Evolutionary conservation across 1,140 invertebrate species (phyloP).

Genomic region (Pinna nobilis): DNA sequence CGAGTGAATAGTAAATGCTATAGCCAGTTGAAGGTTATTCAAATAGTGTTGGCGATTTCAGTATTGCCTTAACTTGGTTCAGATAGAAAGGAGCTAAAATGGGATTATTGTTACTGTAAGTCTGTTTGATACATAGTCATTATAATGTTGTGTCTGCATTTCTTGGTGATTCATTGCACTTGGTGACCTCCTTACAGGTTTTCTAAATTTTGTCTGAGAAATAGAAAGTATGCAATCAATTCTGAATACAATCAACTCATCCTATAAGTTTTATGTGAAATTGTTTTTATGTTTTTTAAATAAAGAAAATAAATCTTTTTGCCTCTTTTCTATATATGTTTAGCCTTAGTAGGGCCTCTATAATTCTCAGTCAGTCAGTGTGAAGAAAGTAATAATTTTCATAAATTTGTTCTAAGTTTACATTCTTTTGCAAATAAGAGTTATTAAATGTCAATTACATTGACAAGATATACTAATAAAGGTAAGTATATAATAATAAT

Average conservation of each 20-base stretch:
- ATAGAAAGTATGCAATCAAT: no score
- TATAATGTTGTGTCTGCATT: slow-evolving; percentile 11
- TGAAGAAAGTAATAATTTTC: no score
- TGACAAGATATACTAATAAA: no score
- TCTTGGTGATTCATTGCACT: slow-evolving; percentile 14
- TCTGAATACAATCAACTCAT: no score
- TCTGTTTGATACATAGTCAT: slow-evolving; percentile 12
- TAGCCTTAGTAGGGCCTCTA: not conserved
- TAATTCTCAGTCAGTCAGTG: slow-evolving; percentile 16
- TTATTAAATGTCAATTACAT: no score
- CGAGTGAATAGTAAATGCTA: not conserved
- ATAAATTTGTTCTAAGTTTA: no score
- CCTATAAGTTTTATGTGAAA: not conserved
- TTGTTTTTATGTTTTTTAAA: not conserved
- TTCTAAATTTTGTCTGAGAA: not conserved
- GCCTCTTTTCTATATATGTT: not conserved
- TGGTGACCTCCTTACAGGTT: slow-evolving; percentile 13
- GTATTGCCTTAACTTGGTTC: not conserved
- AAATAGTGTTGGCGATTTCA: slow-evolving; percentile 7
- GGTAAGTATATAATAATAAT: no score
- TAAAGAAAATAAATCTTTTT: not conserved
- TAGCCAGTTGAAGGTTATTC: not conserved
- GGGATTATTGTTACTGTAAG: not conserved
- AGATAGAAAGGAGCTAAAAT: slow-evolving; percentile 1
- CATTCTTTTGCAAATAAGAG: no score